Evolutionary conservation across 2,113 vertebrate genomes (phyloP).

Genomic region (Dinomys branickii): DNA sequence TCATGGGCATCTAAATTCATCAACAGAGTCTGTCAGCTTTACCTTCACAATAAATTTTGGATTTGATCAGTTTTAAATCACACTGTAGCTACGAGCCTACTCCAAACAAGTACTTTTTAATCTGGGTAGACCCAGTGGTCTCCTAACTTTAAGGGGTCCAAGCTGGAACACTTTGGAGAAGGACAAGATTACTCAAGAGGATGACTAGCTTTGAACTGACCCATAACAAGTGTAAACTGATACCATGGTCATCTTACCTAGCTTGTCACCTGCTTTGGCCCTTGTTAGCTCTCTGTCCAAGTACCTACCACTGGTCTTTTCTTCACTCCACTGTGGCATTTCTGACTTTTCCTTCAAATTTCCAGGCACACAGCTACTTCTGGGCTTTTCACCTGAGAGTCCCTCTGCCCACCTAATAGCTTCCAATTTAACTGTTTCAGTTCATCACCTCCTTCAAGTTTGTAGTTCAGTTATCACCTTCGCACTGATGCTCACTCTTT

Average conservation of each 20-base stretch:
- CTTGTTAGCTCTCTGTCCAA: neutral
- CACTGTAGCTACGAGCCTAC: neutral
- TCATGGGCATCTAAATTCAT: neutral
- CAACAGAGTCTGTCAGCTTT: neutral
- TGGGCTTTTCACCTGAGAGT: neutral
- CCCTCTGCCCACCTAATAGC: neutral
- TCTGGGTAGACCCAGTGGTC: neutral
- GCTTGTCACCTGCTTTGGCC: neutral
- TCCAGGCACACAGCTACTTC: neutral
- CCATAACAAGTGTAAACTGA: neutral
- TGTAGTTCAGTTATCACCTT: neutral
- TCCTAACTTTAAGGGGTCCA: neutral
- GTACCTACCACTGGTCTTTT: neutral
- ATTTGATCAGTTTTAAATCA: neutral
- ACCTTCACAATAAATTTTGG: neutral
- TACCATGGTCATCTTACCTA: neutral
- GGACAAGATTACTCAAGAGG: neutral
- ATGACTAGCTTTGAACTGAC: neutral
- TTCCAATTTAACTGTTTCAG: neutral
- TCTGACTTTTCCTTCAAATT: neutral
- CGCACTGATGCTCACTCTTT: neutral
- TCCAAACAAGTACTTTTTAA: neutral
- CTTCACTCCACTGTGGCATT: neutral
- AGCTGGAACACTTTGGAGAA: neutral
- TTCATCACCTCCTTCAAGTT: neutral